Base-by-base conservation (phyloP, 2,113 vertebrate species). In the Ptilonorhynchus violaceus region DNA sequence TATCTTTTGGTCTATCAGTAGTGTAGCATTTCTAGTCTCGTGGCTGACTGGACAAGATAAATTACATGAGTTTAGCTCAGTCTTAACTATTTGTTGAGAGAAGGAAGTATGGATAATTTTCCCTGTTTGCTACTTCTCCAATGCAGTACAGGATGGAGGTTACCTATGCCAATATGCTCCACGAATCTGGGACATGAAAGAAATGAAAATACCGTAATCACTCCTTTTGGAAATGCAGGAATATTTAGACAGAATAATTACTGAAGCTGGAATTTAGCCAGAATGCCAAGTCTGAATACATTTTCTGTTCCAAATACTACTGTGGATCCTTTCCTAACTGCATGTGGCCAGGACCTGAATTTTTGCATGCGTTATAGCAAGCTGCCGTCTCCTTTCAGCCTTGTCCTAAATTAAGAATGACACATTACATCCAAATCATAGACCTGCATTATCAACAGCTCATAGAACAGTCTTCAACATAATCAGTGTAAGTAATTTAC, bases 401-500 rank as follows among this genome's bases (percentile, higher is more conserved):
- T 96, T 88, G 77, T 72, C 92, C 95, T 94, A 98, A 97, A 96
- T 93, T 73, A 97, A 98, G 96, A 97, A 97, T 95, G 96, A 96
- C 96, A 94, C 75, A 90, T 93, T 96, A 91, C 95, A 96, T 87
- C 88, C 90, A 97, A 96, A 97, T 97, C 96, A 97, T 88, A 97
- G 96, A 95, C 92, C 50, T 93, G 68, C 81, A 81, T 97, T 97
- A 97, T 96, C 96, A 98, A 97, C 95, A 96, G 92, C 96, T 96
- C 85, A 96, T 96, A 92, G 96, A 95, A 95, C 56, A 85, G 87
- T 94, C 95, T 97, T 96, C 92, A 72, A 95, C 85, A 95, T 96
- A 97, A 97, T 97, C 92, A 96, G 88, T 92, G 81, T 70, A 95
- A 90, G 96, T 97, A 90, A 98, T 97, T 98, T 95, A 96, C 94